A percentile compares a stretch with the other conserved stretches of the same genome.
These are phyloP conservation scores for Latheticus oryzae DNA, from an alignment of 2,888 invertebrate genomes.

Conservation along the genomic window DNA sequence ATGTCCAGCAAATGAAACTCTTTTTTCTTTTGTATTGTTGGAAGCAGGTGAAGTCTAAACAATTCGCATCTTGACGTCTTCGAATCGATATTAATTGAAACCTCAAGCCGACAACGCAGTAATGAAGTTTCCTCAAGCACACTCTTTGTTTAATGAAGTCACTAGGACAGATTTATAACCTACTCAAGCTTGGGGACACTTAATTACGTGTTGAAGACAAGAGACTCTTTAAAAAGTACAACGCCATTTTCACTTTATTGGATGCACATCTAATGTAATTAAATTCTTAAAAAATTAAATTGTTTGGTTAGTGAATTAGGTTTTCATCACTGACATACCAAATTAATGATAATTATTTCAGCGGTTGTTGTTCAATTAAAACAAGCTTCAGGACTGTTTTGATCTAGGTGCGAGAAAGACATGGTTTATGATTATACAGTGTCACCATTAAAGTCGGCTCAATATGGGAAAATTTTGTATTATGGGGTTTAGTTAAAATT, in stretches of 20 bases:
- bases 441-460: too few species aligned
- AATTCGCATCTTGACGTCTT: constrained; percentile 48
- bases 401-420: constrained; percentile 15
- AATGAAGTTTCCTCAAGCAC: constrained; percentile 55
- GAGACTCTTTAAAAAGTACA: constrained; percentile 39
- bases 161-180: constrained; percentile 51
- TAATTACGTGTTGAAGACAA: constrained; percentile 49
- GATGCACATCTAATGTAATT: constrained; percentile 47
- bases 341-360: constrained; percentile 27
- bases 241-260: constrained; percentile 37
- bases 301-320: constrained; percentile 32
- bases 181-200: constrained; percentile 50
- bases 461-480: too few species aligned
- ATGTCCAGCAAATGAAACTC: too few species aligned
- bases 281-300: constrained; percentile 46
- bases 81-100: constrained; percentile 57
- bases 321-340: constrained; percentile 28
- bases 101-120: constrained; percentile 54
- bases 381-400: constrained; percentile 15
- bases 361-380: constrained; percentile 27
- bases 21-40: too few species aligned
- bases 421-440: constrained; percentile 23
- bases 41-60: constrained; percentile 43
- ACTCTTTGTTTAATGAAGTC: constrained; percentile 51
- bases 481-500: too few species aligned